Evolutionary conservation across 2,797 vertebrate genomes (phyloP).

Genomic region (Tiaroga cobitis): DNA sequence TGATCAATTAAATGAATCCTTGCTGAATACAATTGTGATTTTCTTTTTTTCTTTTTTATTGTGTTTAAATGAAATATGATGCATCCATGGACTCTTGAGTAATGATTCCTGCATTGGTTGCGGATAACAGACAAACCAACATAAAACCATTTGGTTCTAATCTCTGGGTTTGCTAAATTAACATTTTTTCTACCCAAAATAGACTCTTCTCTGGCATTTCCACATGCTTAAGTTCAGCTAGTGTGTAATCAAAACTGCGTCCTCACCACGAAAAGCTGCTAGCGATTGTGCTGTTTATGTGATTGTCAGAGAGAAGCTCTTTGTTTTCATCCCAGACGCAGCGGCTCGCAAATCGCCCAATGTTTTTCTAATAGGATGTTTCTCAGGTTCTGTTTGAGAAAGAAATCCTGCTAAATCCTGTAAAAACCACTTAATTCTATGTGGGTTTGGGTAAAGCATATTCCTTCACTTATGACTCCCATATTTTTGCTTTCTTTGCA

Average conservation of each 20-base stretch:
- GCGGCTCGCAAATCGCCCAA: neutral
- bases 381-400: conserved; percentile 39
- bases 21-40: neutral
- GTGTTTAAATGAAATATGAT: neutral
- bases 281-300: conserved; percentile 41
- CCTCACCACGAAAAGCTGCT: conserved; percentile 34
- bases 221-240: conserved; percentile 9
- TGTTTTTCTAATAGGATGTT: conserved; percentile 36
- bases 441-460: conserved; percentile 23
- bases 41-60: neutral
- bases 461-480: neutral
- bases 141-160: conserved; percentile 36
- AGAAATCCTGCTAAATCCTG: conserved; percentile 27
- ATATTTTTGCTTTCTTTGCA: conserved; percentile 24
- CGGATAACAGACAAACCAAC: conserved; percentile 29
- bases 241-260: conserved; percentile 48
- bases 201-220: conserved; percentile 21
- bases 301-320: conserved; percentile 42
- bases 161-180: conserved; percentile 19
- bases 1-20: neutral
- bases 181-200: conserved; percentile 6
- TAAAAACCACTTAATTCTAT: conserved; percentile 42
- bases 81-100: neutral
- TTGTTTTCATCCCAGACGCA: conserved; percentile 38
- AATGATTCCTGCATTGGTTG: neutral